A percentile compares a stretch with the other conserved stretches of the same genome.
Conservation (phyloP, 2,888 invertebrate species). For the Ichneumon xanthorius region DNA sequence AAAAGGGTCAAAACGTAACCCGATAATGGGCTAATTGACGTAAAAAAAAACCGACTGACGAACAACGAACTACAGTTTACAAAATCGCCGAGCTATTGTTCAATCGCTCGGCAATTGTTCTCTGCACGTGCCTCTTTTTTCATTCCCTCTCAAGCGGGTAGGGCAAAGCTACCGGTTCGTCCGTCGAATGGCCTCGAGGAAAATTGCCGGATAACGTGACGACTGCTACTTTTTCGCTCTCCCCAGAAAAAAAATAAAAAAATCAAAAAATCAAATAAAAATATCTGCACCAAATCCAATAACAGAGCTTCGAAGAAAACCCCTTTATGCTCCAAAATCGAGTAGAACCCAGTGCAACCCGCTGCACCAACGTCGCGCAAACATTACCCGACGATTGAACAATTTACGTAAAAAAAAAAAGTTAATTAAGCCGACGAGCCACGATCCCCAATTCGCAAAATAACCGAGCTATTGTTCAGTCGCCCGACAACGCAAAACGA, state of each 20-base stretch:
- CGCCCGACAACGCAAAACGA: too few species aligned
- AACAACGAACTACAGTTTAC: not conserved
- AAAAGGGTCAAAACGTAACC: conserved; percentile 12
- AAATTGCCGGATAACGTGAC: not conserved
- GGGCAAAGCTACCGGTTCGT: not conserved
- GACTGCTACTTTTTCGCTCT: not conserved
- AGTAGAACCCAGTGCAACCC: not conserved
- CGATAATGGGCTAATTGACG: conserved; percentile 11
- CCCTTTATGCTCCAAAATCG: not conserved
- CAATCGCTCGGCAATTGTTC: not conserved
- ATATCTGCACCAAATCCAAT: conserved; percentile 5
- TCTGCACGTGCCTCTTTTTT: not conserved
- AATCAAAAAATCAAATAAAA: conserved; percentile 27
- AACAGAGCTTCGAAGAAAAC: conserved; percentile 2
- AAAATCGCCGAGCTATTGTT: not conserved
- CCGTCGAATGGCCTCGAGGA: not conserved
- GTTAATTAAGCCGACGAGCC: not conserved
- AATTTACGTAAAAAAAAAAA: not conserved
- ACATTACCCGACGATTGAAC: not conserved
- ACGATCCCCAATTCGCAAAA: not conserved
- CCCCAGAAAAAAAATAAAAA: not conserved
- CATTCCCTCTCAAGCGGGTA: not conserved
- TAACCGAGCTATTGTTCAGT: not conserved
- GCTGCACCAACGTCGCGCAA: not conserved
- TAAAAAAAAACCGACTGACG: not conserved